phyloP scores from a whole-genome alignment of 2,888 invertebrate genomes.

The Caenorhabditis uteleia region DNA sequence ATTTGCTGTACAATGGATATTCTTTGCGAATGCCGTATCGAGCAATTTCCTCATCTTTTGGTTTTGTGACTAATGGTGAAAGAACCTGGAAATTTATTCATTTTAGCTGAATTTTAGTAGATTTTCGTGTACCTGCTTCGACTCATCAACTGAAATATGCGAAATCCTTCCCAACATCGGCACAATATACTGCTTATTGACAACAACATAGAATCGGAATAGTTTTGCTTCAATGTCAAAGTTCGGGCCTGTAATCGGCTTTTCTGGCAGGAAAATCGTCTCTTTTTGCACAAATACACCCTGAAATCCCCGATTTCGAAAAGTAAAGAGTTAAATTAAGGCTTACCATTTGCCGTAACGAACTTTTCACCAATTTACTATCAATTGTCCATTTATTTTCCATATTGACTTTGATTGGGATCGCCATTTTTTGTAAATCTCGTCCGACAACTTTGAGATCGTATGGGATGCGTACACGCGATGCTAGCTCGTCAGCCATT shows the following conservation, averaged over 20 bases:
- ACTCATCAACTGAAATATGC: conserved; percentile 64
- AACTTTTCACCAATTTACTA: conserved; percentile 49
- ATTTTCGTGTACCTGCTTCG: conserved; percentile 61
- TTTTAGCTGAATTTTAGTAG: no score
- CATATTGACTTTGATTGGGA: conserved; percentile 63
- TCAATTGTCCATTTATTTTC: conserved; percentile 62
- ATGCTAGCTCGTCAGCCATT: conserved; percentile 64
- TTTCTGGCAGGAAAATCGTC: conserved; percentile 79
- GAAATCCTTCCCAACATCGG: conserved; percentile 66
- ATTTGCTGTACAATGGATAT: conserved; percentile 54
- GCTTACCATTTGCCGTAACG: conserved; percentile 53
- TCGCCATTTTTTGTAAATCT: conserved; percentile 52
- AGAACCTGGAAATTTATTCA: no score
- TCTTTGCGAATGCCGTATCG: conserved; percentile 56
- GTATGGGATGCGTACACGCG: conserved; percentile 61
- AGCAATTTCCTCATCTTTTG: conserved; percentile 51
- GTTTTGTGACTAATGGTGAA: conserved; percentile 28
- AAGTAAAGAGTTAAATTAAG: no score
- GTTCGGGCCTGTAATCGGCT: conserved; percentile 83
- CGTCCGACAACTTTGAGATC: conserved; percentile 55
- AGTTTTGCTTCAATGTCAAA: conserved; percentile 79
- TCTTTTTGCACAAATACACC: conserved; percentile 77
- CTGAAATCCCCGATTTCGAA: conserved; percentile 72
- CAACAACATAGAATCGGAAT: conserved; percentile 62
- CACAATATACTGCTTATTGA: conserved; percentile 58